Conservation (phyloP, 2,797 vertebrate species). For the Anolis apletophallus region DNA sequence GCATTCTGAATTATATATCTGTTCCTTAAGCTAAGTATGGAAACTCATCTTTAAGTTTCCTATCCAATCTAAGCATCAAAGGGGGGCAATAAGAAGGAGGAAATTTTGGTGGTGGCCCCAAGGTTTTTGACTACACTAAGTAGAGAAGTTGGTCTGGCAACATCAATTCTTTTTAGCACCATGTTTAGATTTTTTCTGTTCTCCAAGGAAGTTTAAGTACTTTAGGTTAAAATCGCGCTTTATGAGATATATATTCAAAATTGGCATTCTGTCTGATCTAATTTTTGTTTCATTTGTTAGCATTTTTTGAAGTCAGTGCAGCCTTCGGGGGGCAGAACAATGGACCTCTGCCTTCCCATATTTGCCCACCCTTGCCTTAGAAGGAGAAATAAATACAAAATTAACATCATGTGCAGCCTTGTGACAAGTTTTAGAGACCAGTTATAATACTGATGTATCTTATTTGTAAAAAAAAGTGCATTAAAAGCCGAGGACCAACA, state of each 20-base stretch:
- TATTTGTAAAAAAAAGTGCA: not conserved
- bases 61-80: not conserved
- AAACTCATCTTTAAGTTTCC: not conserved
- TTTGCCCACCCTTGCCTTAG: not conserved
- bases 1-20: not conserved
- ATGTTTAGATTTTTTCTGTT: not conserved
- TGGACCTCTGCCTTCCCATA: no score
- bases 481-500: not conserved
- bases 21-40: not conserved
- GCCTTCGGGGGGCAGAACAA: no score
- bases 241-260: no score
- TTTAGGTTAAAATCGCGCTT: no score
- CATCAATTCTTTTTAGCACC: not conserved
- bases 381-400: not conserved
- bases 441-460: not conserved
- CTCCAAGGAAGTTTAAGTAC: not conserved
- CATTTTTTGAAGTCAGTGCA: no score
- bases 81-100: not conserved
- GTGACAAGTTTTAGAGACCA: not conserved
- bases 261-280: no score
- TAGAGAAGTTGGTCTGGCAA: not conserved
- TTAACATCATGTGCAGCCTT: not conserved
- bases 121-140: not conserved
- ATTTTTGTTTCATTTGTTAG: no score
- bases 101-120: not conserved